Conservation (phyloP, 2,888 invertebrate genomes). For the Ophonus ardosiacus region DNA sequence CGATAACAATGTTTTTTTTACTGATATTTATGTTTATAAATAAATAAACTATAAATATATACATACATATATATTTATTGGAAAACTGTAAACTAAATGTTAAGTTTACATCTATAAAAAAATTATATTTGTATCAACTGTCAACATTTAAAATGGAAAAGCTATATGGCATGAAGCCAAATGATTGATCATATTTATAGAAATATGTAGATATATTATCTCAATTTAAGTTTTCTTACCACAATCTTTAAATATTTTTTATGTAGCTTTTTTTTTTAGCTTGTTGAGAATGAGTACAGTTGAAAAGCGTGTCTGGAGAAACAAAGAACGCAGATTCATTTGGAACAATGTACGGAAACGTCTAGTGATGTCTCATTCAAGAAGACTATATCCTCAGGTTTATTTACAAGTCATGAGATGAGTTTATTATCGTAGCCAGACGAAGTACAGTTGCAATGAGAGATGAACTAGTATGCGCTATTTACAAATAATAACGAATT, state of each 20-base stretch:
- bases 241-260: no score
- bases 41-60: neutral
- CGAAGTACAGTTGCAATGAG: neutral
- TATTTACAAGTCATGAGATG: constrained; percentile 7
- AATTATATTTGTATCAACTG: neutral
- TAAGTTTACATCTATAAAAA: neutral
- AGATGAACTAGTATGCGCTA: neutral
- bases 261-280: neutral
- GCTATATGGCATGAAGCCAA: neutral
- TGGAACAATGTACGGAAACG: neutral
- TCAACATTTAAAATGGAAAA: constrained; percentile 10
- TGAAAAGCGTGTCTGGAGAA: neutral
- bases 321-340: neutral
- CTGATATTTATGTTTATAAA: neutral
- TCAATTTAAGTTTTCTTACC: no score
- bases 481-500: neutral
- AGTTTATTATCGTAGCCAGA: neutral
- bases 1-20: neutral
- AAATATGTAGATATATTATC: neutral
- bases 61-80: neutral
- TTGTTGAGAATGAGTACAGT: neutral
- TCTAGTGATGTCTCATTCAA: neutral
- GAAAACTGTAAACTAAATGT: neutral
- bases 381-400: constrained; percentile 1
- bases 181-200: neutral